These are phyloP conservation scores for Seira sanloemensis DNA, from an alignment of 2,888 invertebrate species.

Conservation along the genomic window DNA sequence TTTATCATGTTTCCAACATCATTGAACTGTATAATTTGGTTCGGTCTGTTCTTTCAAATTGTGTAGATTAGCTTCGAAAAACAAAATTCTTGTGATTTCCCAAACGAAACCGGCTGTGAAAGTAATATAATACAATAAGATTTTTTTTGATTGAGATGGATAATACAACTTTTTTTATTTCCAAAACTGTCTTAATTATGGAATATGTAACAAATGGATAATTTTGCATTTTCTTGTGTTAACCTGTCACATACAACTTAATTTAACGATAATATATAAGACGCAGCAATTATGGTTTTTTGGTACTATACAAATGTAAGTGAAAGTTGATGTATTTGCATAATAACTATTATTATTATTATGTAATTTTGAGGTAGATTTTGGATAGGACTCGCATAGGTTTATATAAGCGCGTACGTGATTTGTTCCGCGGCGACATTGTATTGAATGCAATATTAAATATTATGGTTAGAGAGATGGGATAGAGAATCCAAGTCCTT, in stretches of 20 bases:
- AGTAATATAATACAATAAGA: neutral
- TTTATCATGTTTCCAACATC: too few relatives aligned
- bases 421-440: neutral
- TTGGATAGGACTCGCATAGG: neutral
- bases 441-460: neutral
- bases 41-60: conserved; percentile 22
- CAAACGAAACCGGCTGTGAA: conserved; percentile 52
- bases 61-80: too few relatives aligned
- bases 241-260: neutral
- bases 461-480: too few relatives aligned
- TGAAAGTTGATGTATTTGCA: neutral
- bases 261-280: neutral
- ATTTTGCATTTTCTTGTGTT: neutral
- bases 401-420: neutral
- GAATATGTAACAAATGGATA: neutral
- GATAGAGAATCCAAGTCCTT: too few relatives aligned
- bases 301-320: neutral
- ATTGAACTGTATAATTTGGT: conserved; percentile 24
- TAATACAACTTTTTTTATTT: too few relatives aligned
- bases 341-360: neutral
- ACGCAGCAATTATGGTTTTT: neutral
- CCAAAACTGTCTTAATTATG: neutral
- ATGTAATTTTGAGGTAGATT: too few relatives aligned
- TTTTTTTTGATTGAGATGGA: too few relatives aligned
- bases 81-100: conserved; percentile 38